These are phyloP conservation scores for Stercorarius parasiticus DNA, from an alignment of 2,113 vertebrate species.

Conservation along the genomic window DNA sequence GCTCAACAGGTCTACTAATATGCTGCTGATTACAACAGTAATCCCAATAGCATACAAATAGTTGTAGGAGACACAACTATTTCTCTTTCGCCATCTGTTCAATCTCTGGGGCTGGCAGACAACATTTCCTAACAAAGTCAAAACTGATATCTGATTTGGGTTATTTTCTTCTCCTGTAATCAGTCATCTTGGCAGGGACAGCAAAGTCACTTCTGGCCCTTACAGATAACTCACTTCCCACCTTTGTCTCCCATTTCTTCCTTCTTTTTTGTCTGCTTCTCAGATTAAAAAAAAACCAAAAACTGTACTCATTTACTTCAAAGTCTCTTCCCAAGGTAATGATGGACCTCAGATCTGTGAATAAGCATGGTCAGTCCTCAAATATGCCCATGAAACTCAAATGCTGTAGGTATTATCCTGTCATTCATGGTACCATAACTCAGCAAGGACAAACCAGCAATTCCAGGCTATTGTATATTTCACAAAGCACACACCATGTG, in stretches of 20 bases:
- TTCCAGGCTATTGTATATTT: not conserved
- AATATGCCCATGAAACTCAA: not conserved
- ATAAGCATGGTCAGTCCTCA: not conserved
- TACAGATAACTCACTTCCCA: not conserved
- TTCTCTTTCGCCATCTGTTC: not conserved
- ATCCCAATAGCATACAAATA: not conserved
- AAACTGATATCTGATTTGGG: not conserved
- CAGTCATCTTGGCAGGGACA: not conserved
- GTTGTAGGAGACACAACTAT: not conserved
- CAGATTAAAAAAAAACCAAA: not conserved
- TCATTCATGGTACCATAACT: not conserved
- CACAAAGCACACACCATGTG: fast-evolving
- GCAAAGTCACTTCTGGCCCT: not conserved
- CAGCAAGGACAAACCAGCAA: not conserved
- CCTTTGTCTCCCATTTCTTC: not conserved
- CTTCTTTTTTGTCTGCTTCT: not conserved
- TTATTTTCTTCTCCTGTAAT: not conserved
- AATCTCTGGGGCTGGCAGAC: not conserved
- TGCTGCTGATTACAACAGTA: not conserved
- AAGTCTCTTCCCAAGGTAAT: not conserved
- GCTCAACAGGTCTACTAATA: not conserved
- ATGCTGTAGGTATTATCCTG: not conserved
- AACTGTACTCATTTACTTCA: not conserved
- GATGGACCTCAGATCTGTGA: not conserved
- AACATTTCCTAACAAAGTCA: not conserved